phyloP scores from a whole-genome alignment of 30 jellyfish, hydroid and myxozoan species.

The Pelagia noctiluca region DNA sequence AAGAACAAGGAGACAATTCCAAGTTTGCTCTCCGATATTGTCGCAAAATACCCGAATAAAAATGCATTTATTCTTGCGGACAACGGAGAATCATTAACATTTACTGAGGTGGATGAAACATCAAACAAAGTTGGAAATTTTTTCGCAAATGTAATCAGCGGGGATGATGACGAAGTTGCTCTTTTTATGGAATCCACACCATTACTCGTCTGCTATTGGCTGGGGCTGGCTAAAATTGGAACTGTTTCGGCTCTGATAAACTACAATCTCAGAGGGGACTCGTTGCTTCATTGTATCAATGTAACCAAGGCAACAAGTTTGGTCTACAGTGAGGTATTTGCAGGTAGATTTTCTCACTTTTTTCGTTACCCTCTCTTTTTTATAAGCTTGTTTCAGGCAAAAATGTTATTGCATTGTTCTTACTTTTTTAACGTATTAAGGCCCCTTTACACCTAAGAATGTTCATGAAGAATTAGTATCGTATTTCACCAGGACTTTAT shows the following conservation, averaged over 20 bases:
- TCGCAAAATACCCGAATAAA: constrained; percentile 72
- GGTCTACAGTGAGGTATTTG: constrained; percentile 56
- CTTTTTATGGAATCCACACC: constrained; percentile 86
- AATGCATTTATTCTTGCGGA: constrained; percentile 76
- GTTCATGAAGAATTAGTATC: no score
- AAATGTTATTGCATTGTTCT: no score
- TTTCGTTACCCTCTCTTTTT: no score
- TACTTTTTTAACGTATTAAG: no score
- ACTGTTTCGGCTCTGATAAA: constrained; percentile 82
- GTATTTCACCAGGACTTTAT: no score
- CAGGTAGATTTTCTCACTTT: constrained; percentile 48
- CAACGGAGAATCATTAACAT: constrained; percentile 68
- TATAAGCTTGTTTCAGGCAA: no score
- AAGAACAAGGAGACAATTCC: constrained; percentile 60
- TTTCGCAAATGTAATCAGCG: constrained; percentile 73
- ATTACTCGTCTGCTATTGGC: constrained; percentile 88
- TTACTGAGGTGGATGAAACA: constrained; percentile 54
- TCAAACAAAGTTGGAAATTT: constrained; percentile 81
- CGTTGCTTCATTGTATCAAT: constrained; percentile 84
- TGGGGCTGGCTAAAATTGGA: constrained; percentile 96
- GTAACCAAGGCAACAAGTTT: constrained; percentile 78
- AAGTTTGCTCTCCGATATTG: constrained; percentile 59
- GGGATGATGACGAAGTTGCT: constrained; percentile 88
- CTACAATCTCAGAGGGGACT: constrained; percentile 80
- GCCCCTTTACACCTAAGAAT: no score